phyloP scores from a whole-genome alignment of 2,113 vertebrate species.

The Mirounga angustirostris region DNA sequence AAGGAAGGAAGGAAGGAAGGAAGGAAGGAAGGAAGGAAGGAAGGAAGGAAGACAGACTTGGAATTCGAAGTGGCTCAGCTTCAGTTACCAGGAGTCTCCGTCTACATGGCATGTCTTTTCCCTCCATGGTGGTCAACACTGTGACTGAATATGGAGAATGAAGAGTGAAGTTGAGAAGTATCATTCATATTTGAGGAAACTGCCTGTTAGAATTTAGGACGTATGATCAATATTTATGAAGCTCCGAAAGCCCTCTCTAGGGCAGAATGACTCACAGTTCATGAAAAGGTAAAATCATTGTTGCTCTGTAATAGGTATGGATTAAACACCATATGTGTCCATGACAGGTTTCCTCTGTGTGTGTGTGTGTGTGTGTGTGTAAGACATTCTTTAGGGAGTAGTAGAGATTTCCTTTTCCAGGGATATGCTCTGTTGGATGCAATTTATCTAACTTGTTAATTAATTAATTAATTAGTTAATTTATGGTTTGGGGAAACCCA shows the following conservation, averaged over 20 bases:
- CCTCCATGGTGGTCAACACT: neutral
- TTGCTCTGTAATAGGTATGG: conserved; percentile 70
- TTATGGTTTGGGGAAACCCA: neutral
- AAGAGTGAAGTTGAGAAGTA: neutral
- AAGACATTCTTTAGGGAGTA: conserved; percentile 60
- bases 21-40: neutral
- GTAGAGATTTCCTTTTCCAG: conserved; percentile 64
- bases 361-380: neutral
- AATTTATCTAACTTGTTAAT: conserved; percentile 61
- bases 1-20: neutral
- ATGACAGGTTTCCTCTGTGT: neutral
- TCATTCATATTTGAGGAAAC: conserved; percentile 34
- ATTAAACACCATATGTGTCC: conserved; percentile 83
- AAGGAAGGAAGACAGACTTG: neutral
- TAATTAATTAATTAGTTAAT: neutral
- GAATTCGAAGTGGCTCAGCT: neutral
- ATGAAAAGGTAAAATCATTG: conserved; percentile 83
- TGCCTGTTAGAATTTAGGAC: conserved; percentile 57
- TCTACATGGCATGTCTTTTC: neutral
- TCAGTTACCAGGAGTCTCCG: neutral
- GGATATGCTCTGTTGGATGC: conserved; percentile 35
- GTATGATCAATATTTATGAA: conserved; percentile 83
- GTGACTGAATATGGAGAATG: neutral
- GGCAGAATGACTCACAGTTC: conserved; percentile 82
- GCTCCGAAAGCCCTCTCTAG: conserved; percentile 78